Percentiles rank a stretch among this genome's conserved stretches.
Conservation (phyloP, 1,140 invertebrate species). For the Branchinecta lindahli region DNA sequence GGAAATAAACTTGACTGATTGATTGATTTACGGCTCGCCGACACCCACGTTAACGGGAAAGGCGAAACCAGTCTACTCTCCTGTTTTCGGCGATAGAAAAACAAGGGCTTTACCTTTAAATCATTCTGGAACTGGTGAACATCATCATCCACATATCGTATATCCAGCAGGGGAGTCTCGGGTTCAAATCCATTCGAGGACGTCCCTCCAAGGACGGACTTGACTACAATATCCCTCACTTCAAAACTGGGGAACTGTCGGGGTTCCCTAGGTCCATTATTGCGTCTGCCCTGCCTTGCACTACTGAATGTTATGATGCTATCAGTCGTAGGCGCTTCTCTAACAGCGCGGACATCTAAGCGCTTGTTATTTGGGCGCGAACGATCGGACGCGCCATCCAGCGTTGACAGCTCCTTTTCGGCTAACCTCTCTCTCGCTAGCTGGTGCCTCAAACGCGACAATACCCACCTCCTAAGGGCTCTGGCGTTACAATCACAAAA, state of each 20-base stretch:
- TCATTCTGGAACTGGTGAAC: no score
- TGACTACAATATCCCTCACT: no score
- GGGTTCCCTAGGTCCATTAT: conserved; percentile 25
- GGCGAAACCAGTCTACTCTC: no score
- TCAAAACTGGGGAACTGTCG: conserved; percentile 29
- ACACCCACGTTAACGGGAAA: no score
- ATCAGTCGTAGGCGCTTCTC: no score
- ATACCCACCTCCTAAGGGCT: conserved; percentile 58
- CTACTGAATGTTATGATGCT: conserved; percentile 29
- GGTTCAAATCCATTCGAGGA: conserved; percentile 22
- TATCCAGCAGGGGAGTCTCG: conserved; percentile 16
- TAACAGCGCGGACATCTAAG: neutral
- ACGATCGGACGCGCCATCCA: neutral
- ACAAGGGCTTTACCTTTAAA: no score
- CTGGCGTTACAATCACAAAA: conserved; percentile 66
- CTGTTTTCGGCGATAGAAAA: no score
- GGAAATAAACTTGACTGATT: no score
- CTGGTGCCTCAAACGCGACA: conserved; percentile 27
- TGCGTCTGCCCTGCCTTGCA: conserved; percentile 27
- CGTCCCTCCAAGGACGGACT: no score
- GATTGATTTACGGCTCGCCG: no score
- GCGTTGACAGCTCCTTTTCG: neutral
- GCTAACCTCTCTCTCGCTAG: neutral
- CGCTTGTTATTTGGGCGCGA: neutral
- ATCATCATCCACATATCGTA: no score